A percentile compares a stretch with the other conserved stretches of the same genome.
Conservation (phyloP, 2,888 invertebrate genomes). For the Thymelicus lineola region DNA sequence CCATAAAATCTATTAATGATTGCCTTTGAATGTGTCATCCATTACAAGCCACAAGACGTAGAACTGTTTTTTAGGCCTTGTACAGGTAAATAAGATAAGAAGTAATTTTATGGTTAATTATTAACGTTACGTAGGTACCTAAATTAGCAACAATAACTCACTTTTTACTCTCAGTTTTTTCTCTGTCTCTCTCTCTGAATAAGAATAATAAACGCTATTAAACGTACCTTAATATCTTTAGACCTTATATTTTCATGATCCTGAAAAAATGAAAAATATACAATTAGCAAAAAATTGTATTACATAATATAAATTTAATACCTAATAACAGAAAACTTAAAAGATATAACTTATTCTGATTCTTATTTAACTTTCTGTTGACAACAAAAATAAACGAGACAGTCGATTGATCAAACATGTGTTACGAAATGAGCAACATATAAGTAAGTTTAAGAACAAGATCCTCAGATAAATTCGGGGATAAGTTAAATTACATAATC, state of each 20-base stretch:
- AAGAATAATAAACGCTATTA: background rate
- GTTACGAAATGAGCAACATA: conserved; percentile 1
- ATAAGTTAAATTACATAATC: conserved; percentile 66
- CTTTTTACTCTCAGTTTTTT: too few species aligned
- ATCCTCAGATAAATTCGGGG: conserved; percentile 47
- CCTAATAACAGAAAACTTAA: too few species aligned
- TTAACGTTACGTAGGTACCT: too few species aligned
- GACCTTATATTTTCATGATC: conserved; percentile 19
- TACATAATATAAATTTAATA: too few species aligned
- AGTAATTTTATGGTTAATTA: too few species aligned
- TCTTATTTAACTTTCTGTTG: too few species aligned
- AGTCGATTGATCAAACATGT: background rate
- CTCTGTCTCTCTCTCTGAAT: too few species aligned
- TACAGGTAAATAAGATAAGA: too few species aligned
- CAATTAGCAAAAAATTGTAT: too few species aligned
- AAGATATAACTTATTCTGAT: too few species aligned
- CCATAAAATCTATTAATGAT: conserved; percentile 27
- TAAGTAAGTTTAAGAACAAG: background rate
- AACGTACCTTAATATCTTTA: conserved; percentile 25
- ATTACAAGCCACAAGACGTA: background rate
- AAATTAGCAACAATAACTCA: too few species aligned
- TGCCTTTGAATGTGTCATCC: background rate
- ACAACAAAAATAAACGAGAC: background rate
- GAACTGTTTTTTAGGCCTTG: too few species aligned
- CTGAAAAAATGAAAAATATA: background rate